Percentiles rank a stretch among this genome's conserved stretches.
These are phyloP conservation scores for Grallaria varia DNA, from an alignment of 2,113 vertebrate genomes.

Conservation along the genomic window DNA sequence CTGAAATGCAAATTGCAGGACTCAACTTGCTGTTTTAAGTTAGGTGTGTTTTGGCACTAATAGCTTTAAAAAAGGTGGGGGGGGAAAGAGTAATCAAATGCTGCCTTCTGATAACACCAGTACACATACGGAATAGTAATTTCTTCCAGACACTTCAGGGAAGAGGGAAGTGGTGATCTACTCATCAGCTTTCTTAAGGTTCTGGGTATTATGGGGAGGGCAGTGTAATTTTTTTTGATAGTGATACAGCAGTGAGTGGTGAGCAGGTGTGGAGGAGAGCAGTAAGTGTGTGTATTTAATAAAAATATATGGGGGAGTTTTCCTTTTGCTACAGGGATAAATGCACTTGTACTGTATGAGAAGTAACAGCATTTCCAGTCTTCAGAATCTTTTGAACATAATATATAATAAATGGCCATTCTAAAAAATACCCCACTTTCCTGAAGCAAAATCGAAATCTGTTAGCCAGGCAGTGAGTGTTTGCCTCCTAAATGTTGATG, in stretches of 20 bases:
- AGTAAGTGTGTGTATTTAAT: accelerated
- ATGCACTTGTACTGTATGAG: background rate
- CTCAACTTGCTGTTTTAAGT: background rate
- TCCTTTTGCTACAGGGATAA: background rate
- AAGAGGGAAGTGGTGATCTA: background rate
- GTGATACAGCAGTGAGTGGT: background rate
- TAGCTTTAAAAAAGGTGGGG: background rate
- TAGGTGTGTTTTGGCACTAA: background rate
- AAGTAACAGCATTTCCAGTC: background rate
- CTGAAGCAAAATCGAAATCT: background rate
- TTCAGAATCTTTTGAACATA: background rate
- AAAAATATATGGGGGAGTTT: accelerated
- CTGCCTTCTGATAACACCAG: background rate
- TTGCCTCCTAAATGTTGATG: background rate
- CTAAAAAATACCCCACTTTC: background rate
- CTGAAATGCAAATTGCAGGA: background rate
- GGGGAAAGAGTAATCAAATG: background rate
- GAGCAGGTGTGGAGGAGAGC: background rate
- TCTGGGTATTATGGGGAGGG: background rate
- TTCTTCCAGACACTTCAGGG: background rate
- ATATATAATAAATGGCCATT: background rate
- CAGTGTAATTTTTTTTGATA: background rate
- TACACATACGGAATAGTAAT: background rate
- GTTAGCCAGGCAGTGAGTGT: background rate
- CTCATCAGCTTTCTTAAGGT: background rate